A percentile compares a stretch with the other conserved stretches of the same genome.
Evolutionary conservation across 2,888 invertebrate species (phyloP).

Genomic region (Papilio protenor): DNA sequence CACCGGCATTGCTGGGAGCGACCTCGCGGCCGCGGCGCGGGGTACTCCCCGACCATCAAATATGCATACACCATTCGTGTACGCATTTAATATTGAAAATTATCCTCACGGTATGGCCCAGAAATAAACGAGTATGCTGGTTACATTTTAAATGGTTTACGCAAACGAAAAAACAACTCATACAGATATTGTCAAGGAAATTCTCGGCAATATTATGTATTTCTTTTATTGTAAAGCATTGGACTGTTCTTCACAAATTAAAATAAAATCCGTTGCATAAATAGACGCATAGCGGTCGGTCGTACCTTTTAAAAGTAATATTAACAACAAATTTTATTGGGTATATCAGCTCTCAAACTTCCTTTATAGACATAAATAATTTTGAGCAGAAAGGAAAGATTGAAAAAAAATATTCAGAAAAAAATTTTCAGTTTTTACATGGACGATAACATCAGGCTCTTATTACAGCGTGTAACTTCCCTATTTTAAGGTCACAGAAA

Average conservation of each 20-base stretch:
- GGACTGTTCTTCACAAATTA: not conserved
- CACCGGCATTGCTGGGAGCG: not conserved
- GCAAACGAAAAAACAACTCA: not conserved
- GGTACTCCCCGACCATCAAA: constrained; percentile 12
- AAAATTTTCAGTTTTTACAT: not conserved
- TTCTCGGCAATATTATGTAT: not conserved
- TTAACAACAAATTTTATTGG: too few species aligned
- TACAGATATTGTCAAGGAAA: not conserved
- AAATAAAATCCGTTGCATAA: not conserved
- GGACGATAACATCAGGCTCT: not conserved
- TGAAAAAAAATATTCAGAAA: not conserved
- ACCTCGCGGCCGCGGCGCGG: not conserved
- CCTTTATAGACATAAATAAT: too few species aligned
- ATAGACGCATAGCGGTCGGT: not conserved
- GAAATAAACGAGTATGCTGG: not conserved
- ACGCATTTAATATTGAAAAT: constrained; percentile 12
- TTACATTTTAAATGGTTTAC: not conserved
- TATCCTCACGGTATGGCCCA: not conserved
- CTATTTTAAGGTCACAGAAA: constrained; percentile 1
- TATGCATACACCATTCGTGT: constrained; percentile 13
- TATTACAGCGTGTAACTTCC: not conserved
- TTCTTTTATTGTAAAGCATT: not conserved
- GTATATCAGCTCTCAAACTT: too few species aligned
- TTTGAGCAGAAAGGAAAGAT: too few species aligned
- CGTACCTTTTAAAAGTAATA: not conserved